Percentiles rank a stretch among this genome's conserved stretches.
Conservation (phyloP, 2,113 vertebrate genomes). For the Phaetusa simplex region DNA sequence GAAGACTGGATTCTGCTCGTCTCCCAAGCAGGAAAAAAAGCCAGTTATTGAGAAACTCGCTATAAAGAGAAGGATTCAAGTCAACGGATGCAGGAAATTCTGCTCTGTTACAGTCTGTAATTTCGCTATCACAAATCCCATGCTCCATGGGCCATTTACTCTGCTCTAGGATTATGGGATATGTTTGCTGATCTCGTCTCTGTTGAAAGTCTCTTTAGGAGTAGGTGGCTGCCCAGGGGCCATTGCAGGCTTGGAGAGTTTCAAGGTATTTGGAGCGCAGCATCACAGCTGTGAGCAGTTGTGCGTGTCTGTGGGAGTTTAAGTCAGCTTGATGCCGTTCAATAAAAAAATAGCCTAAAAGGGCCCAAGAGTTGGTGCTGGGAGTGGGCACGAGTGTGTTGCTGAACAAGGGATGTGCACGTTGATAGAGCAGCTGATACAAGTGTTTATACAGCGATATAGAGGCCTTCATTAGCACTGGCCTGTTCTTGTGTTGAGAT, state of each 20-base stretch:
- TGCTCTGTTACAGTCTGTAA: not conserved
- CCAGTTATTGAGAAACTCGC: not conserved
- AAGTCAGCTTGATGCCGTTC: not conserved
- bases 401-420: not conserved
- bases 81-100: not conserved
- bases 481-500: not conserved
- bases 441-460: not conserved
- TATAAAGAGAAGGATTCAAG: not conserved
- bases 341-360: not conserved
- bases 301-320: not conserved
- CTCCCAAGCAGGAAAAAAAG: not conserved
- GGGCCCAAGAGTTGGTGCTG: not conserved
- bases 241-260: not conserved
- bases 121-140: not conserved
- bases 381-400: not conserved
- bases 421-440: not conserved
- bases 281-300: not conserved
- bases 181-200: not conserved
- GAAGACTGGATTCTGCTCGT: not conserved
- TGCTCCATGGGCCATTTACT: not conserved
- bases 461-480: not conserved
- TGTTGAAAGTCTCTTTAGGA: not conserved
- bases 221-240: not conserved
- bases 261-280: not conserved
- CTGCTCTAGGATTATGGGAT: not conserved